These are phyloP conservation scores for Tokudaia muenninki DNA, from an alignment of 2,797 vertebrate species.

Conservation along the genomic window DNA sequence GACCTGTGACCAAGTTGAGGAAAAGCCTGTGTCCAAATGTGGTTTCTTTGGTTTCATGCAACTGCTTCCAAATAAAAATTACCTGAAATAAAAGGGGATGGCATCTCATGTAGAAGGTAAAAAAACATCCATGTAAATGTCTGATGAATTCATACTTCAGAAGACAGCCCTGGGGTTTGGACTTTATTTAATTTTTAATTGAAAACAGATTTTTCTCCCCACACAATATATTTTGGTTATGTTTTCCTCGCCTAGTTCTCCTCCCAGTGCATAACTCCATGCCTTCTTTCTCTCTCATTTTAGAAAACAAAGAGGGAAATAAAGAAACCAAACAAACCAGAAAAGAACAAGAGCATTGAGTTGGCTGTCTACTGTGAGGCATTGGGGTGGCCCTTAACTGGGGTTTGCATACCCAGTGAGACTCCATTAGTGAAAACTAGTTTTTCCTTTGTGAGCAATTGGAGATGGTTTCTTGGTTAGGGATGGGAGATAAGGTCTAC, in stretches of 20 bases:
- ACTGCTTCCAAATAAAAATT: constrained; percentile 8
- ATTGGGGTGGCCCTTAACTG: neutral
- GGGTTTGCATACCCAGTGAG: neutral
- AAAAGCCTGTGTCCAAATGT: too few relatives aligned
- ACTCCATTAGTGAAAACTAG: neutral
- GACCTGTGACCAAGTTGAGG: neutral
- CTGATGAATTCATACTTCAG: neutral
- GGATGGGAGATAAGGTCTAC: neutral
- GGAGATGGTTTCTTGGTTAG: neutral
- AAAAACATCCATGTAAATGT: neutral
- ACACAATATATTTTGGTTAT: neutral
- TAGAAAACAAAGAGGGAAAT: neutral
- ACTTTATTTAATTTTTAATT: neutral
- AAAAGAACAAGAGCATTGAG: neutral
- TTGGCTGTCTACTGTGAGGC: neutral
- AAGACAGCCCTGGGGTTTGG: neutral
- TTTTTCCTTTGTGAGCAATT: neutral
- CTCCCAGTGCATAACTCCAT: neutral
- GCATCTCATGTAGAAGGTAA: neutral
- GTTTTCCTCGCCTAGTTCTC: neutral
- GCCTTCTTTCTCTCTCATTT: neutral
- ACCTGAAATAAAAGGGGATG: neutral
- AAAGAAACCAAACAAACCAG: neutral
- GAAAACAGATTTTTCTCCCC: neutral
- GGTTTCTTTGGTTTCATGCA: neutral